These are phyloP conservation scores for Casuarius casuarius DNA, from an alignment of 2,113 vertebrate species.

Conservation along the genomic window DNA sequence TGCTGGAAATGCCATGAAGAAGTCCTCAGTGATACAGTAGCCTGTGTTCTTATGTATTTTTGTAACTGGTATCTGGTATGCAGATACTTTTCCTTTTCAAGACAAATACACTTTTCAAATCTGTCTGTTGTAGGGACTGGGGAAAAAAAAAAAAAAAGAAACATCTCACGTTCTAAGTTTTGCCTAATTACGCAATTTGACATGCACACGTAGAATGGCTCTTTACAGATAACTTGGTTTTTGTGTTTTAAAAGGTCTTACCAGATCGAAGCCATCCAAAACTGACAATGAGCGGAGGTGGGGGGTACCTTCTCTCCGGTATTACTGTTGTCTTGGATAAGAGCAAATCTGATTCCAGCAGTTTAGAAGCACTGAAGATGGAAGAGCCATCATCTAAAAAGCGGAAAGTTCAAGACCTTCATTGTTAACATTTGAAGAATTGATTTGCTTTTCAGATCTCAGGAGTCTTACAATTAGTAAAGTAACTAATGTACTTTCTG, in stretches of 20 bases:
- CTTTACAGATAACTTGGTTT: neutral
- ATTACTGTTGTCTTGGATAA: conserved; percentile 83
- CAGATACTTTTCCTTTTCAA: neutral
- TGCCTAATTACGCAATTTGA: neutral
- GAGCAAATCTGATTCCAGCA: conserved; percentile 50
- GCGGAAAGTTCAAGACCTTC: conserved; percentile 80
- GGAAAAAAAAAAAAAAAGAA: neutral
- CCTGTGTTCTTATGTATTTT: neutral
- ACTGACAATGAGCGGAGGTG: conserved; percentile 93
- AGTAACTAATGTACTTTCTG: neutral
- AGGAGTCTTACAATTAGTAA: conserved; percentile 8
- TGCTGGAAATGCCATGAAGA: neutral
- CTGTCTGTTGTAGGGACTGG: neutral
- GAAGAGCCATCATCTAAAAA: conserved; percentile 89
- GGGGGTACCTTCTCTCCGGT: conserved; percentile 93
- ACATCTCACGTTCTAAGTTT: neutral
- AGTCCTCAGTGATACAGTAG: neutral
- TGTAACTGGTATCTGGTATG: neutral
- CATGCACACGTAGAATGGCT: neutral
- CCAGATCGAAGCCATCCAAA: conserved; percentile 94
- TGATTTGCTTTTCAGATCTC: conserved; percentile 24
- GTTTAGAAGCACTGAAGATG: conserved; percentile 37
- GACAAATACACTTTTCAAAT: neutral
- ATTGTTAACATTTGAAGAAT: conserved; percentile 60
- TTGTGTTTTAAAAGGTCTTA: conserved; percentile 82